phyloP scores from a whole-genome alignment of 2,113 vertebrate genomes.

The Suncus etruscus region DNA sequence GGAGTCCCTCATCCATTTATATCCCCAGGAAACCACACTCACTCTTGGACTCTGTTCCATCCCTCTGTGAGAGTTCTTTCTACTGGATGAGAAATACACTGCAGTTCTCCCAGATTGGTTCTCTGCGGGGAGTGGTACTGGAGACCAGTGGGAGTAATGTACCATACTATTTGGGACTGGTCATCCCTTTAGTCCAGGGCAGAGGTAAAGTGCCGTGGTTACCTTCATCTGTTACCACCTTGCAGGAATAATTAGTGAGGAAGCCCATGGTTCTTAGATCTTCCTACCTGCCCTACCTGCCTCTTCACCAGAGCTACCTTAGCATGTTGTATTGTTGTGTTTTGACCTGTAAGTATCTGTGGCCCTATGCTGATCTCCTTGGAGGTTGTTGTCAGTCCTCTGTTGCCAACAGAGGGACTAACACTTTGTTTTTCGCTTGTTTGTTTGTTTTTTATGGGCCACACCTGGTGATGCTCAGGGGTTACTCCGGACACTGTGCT shows the following conservation, averaged over 20 bases:
- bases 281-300: neutral
- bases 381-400: neutral
- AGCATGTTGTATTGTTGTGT: neutral
- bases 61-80: no score
- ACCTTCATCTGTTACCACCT: neutral
- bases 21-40: no score
- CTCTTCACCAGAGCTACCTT: slow-evolving; percentile 3
- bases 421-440: neutral
- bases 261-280: neutral
- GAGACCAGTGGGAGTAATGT: no score
- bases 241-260: neutral
- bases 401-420: neutral
- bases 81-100: neutral
- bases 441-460: no score
- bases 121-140: neutral
- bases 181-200: neutral
- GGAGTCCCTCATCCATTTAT: rapidly evolving
- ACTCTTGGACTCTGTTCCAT: no score
- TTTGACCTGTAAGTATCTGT: slow-evolving; percentile 46
- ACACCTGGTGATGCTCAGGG: no score
- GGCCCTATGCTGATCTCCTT: slow-evolving; percentile 9
- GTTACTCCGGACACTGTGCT: no score
- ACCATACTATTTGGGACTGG: no score
- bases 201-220: neutral
- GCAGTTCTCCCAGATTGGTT: neutral